Base-by-base conservation (phyloP, 2,888 invertebrate genomes). In the Scotopteryx bipunctaria region DNA sequence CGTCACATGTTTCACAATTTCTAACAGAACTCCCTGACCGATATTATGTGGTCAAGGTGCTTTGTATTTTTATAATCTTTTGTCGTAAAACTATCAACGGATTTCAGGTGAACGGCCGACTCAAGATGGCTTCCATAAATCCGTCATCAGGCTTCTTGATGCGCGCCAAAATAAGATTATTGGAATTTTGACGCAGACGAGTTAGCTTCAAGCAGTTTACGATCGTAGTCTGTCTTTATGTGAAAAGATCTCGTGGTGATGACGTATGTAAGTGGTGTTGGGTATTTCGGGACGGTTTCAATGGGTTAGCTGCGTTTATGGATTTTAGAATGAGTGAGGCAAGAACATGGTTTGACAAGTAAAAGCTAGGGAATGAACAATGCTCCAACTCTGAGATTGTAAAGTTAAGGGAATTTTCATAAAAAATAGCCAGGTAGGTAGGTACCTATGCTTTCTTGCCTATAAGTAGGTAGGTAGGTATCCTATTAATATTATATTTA, bases 151-250 rank as follows among this genome's bases (percentile, higher is more conserved):
- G 48, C 71, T 74, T 78, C 83, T 85, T 89, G 86, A 88, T 86
- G 87, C 86, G 84, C 88, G 88, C 89, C 89, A 89, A 88, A 90
- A 89, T 90, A 89, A 89, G 86, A 85, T 87, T 84, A 84, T 83
- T 79, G 86, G 86, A 86, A 84, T 86, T 85, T 87, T 86, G 87
- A 88, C 87, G 84, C 83, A 81, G 76, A 78, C 74, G 81, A 81
- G 78, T 71, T 71, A 69, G 70, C 70, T 67, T 27, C 73, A 72
- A 54, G 53, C 43, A 54, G 75, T 85, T 85, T 86, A 86, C 86
- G 86, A 85, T 78, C 48, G 47, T 81, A 79, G 80, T 78, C 78
- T 67, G 73, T 32, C 51, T 57, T 64, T 60, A 59, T 61, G 60
- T 57, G 60, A 59, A 69, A 54, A 75, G 67, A 77, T 73, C 72